phyloP scores from a whole-genome alignment of 2,113 vertebrate species.

The Stomatorhinus ivindoensis region DNA sequence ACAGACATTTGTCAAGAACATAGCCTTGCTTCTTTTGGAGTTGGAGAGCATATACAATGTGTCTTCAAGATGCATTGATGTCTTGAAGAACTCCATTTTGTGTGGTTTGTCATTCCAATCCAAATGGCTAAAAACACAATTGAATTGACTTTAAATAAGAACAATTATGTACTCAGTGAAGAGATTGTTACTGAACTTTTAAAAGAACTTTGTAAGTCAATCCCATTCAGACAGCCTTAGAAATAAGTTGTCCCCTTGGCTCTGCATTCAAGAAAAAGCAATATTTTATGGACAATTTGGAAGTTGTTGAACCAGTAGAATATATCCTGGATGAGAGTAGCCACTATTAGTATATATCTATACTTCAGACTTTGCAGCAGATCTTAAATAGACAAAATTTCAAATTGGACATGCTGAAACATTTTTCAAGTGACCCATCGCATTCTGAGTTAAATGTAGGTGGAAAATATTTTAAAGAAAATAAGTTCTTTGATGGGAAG shows the following conservation, averaged over 20 bases:
- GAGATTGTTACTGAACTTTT: background rate
- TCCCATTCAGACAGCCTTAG: too few relatives aligned
- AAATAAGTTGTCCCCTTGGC: too few relatives aligned
- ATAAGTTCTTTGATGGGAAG: too few relatives aligned
- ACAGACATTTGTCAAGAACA: background rate
- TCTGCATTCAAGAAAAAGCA: too few relatives aligned
- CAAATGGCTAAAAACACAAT: background rate
- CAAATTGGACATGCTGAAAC: background rate
- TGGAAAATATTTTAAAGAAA: background rate
- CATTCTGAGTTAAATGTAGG: background rate
- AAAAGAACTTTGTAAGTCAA: background rate
- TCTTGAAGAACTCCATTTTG: background rate
- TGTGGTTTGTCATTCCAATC: background rate
- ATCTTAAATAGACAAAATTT: background rate
- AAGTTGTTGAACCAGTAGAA: too few relatives aligned
- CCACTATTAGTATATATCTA: too few relatives aligned
- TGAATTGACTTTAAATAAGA: background rate
- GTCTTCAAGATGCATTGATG: background rate
- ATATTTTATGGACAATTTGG: too few relatives aligned
- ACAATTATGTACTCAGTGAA: background rate
- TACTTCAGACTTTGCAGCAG: background rate
- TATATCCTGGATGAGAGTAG: too few relatives aligned
- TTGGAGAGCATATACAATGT: background rate
- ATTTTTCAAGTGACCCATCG: background rate
- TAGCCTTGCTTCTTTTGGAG: background rate